Conservation (phyloP, 2,888 invertebrate species). For the Anagyrus pseudococci region DNA sequence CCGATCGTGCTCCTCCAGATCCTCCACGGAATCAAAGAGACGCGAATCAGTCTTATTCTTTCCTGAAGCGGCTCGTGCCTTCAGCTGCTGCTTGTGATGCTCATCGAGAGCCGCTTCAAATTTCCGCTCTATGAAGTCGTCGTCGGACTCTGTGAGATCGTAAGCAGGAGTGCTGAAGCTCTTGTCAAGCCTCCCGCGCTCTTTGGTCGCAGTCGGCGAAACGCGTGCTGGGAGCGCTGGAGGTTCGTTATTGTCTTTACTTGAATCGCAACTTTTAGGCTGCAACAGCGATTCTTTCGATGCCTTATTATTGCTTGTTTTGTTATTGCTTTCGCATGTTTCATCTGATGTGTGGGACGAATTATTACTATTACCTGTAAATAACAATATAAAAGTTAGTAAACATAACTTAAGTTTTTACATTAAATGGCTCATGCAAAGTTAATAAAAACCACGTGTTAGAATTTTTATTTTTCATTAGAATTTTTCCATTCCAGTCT, state of each 20-base stretch:
- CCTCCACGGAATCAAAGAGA: slow-evolving; percentile 38
- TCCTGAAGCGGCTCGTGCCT: background rate
- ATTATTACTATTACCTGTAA: too few species aligned
- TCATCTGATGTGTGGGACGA: too few species aligned
- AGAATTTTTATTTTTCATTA: too few species aligned
- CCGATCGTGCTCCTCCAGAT: slow-evolving; percentile 38
- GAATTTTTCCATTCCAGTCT: too few species aligned
- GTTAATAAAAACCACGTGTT: too few species aligned
- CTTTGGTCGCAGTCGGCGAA: slow-evolving; percentile 13
- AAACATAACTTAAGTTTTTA: too few species aligned
- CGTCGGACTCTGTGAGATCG: slow-evolving; percentile 65
- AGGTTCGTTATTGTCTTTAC: slow-evolving; percentile 15
- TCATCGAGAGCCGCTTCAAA: slow-evolving; percentile 36
- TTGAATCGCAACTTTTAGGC: slow-evolving; percentile 1
- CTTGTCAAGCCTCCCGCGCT: slow-evolving; percentile 74
- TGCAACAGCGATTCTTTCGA: slow-evolving; percentile 37
- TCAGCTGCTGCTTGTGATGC: slow-evolving; percentile 27
- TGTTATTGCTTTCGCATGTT: slow-evolving; percentile 38
- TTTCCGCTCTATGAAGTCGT: slow-evolving; percentile 38
- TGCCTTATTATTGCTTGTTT: slow-evolving; percentile 44
- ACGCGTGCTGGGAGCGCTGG: background rate
- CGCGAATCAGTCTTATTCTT: slow-evolving; percentile 48
- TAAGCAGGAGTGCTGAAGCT: slow-evolving; percentile 85
- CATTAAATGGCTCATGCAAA: too few species aligned
- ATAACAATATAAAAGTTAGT: too few species aligned